phyloP scores from a whole-genome alignment of 2,888 invertebrate species.

The Hyppa rectilinea region DNA sequence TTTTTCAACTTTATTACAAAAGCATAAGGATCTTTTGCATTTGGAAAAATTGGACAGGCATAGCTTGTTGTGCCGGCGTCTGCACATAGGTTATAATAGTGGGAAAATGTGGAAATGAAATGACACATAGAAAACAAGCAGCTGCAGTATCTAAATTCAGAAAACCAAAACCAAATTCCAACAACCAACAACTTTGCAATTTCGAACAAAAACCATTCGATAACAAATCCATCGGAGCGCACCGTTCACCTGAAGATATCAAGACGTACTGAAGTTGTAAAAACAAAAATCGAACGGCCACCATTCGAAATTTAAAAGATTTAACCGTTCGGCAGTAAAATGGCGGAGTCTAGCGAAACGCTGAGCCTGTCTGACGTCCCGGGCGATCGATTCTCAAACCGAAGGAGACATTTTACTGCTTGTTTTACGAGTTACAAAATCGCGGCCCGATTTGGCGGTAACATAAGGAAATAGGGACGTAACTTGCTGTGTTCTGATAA shows the following conservation, averaged over 20 bases:
- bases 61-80: too few species aligned
- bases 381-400: conserved; percentile 80
- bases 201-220: conserved; percentile 39
- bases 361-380: conserved; percentile 69
- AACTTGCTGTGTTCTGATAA: conserved; percentile 74
- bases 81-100: too few species aligned
- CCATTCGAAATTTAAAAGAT: conserved; percentile 82
- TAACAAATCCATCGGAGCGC: conserved; percentile 35
- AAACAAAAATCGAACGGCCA: conserved; percentile 66
- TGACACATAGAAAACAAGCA: not conserved
- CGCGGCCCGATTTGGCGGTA: conserved; percentile 76
- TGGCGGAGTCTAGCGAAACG: conserved; percentile 67
- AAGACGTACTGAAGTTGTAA: conserved; percentile 66
- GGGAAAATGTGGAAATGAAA: not conserved
- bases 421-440: conserved; percentile 82
- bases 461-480: conserved; percentile 69
- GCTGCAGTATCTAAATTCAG: not conserved
- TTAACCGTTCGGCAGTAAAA: conserved; percentile 74
- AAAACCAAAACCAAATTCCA: not conserved
- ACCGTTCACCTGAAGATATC: conserved; percentile 59
- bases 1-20: too few species aligned
- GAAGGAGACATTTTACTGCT: conserved; percentile 80
- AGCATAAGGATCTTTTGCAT: too few species aligned
- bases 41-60: too few species aligned
- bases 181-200: conserved; percentile 17